Conservation (phyloP, 1,140 invertebrate species). For the Eriosoma lanigerum region DNA sequence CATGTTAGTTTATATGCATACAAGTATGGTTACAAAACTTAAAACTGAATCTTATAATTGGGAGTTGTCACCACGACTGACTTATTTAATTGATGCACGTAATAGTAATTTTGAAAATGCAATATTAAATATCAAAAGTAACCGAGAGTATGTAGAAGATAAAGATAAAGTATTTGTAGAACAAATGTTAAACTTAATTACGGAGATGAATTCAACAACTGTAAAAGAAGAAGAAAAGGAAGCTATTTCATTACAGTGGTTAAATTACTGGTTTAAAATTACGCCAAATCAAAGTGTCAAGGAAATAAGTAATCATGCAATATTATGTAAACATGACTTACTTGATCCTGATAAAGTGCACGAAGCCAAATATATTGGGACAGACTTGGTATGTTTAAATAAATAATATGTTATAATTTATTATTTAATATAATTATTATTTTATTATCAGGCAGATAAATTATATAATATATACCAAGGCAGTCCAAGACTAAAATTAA, state of each 20-base stretch:
- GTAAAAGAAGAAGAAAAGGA: slow-evolving; percentile 52
- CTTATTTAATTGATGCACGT: slow-evolving; percentile 41
- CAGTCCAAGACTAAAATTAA: slow-evolving; percentile 54
- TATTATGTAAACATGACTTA: slow-evolving; percentile 54
- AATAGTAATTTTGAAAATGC: slow-evolving; percentile 53
- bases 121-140: slow-evolving; percentile 49
- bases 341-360: slow-evolving; percentile 53
- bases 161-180: slow-evolving; percentile 50
- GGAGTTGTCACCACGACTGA: slow-evolving; percentile 45
- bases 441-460: slow-evolving; percentile 54
- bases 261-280: slow-evolving; percentile 54
- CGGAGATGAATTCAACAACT: slow-evolving; percentile 2
- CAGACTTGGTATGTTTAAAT: slow-evolving; percentile 52
- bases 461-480: slow-evolving; percentile 55
- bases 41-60: slow-evolving; percentile 45
- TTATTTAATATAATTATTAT: neutral
- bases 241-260: slow-evolving; percentile 53
- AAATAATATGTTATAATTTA: neutral
- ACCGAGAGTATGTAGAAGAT: slow-evolving; percentile 43
- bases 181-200: slow-evolving; percentile 41
- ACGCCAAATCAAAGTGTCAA: slow-evolving; percentile 32
- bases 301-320: slow-evolving; percentile 53
- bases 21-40: slow-evolving; percentile 35
- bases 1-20: slow-evolving; percentile 67
- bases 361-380: slow-evolving; percentile 54